Evolutionary conservation across 2,888 invertebrate species (phyloP), one percentile per base, ranked within the genome.

Genomic region (Euclidia mi): DNA sequence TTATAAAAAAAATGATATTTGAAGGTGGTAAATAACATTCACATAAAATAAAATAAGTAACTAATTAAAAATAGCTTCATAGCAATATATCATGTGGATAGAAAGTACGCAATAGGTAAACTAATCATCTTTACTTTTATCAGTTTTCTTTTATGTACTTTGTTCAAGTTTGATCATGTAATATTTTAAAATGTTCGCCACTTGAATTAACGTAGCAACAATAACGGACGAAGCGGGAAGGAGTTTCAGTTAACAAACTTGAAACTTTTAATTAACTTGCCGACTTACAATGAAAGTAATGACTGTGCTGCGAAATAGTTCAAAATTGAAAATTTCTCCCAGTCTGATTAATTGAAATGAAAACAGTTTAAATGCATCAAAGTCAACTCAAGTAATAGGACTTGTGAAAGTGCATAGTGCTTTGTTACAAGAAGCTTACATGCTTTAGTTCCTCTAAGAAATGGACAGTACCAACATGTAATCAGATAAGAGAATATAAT

Each of bases 201-300:
- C 46, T 52, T 50, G 2, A 50, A 57, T 57, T 32, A 60, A 51
- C 45, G 52, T 20, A 42, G 47, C 64, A 61, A 68, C 65, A 69
- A 70, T 68, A 58, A 57, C 48, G 52, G 17, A 35, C 52, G 38
- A 56, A 47, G 50, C 38, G 51, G 44, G 58, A 58, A 64, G 44
- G 55, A 71, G 73, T 65, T 79, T 63, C 53, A 62, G 52, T 69
- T 70, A 57, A 56, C 57, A 55, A 66, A 79, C 65, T 76, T 70
- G 44, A 61, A 80, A 78, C 58, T 79, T 77, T 75, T 80, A 80
- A 79, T 79, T 76, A 79, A 76, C 72, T 79, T 64, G 44, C 56
- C 38, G 61, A 56, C 64, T 70, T 74, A 71, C 71, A 78, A 71
- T 73, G 61, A 60, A 65, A 75, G 57, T 75, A 76, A 80, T 72